These are phyloP conservation scores for Mormyrus proboscirostris DNA, from an alignment of 2,797 vertebrate species.

Conservation along the genomic window DNA sequence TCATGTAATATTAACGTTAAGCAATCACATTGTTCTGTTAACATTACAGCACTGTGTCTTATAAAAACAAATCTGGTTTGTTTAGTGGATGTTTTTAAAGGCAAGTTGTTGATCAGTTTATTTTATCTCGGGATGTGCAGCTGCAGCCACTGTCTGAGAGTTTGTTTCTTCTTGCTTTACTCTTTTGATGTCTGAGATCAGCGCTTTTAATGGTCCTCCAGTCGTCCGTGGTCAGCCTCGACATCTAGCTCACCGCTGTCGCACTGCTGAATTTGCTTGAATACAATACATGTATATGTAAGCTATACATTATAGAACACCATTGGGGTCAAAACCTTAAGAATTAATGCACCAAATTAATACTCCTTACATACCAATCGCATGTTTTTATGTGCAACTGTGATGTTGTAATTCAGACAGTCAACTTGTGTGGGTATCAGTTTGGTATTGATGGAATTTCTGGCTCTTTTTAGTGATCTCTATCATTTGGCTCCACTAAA, in stretches of 20 bases:
- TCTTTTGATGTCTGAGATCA: neutral
- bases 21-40: neutral
- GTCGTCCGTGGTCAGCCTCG: neutral
- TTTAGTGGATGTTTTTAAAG: neutral
- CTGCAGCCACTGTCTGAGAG: neutral
- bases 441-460: neutral
- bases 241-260: neutral
- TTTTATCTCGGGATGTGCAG: neutral
- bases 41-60: neutral
- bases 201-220: neutral
- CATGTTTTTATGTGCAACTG: neutral
- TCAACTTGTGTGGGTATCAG: neutral
- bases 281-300: neutral
- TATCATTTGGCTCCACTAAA: neutral
- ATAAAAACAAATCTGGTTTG: neutral
- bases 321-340: neutral
- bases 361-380: neutral
- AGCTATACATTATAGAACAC: neutral
- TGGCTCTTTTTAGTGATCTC: neutral
- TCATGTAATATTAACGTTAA: neutral
- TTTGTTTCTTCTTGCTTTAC: neutral
- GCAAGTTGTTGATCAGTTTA: neutral
- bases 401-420: neutral
- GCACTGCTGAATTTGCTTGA: neutral
- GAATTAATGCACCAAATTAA: neutral